Base-by-base conservation (phyloP, 2,888 invertebrate species). In the Axea sp. region DNA sequence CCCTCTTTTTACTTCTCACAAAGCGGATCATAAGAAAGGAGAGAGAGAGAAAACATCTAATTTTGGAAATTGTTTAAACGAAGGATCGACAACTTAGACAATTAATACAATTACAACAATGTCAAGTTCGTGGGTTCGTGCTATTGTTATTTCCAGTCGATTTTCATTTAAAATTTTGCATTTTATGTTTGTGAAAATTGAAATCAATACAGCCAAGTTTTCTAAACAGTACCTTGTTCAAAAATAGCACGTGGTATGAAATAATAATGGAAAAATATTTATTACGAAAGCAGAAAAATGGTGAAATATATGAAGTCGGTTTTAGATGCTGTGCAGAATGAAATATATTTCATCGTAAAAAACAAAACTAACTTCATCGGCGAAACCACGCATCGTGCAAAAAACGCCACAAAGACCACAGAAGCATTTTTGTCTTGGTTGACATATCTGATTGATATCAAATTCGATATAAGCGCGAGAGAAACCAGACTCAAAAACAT, bases 361-460 rank as follows among this genome's bases (percentile, higher is more conserved):
- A 57, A 33, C 14, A 17, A 57, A 57, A 33, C 14, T 17, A 28
- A 65, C 55, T 55, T 37, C 26, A 30, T 55, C 55, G 55, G 35
- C 28, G 39, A 65, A 45, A 39, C 33, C 53, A 22, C 64, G 35
- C 39, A 28, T 33, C 26, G 35, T 22, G 31, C 17, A 37, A 65
- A 65, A 51, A 53, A 19, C 39, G 3, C 17, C 17, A 26, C 35
- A 37, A 19, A 60, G 28, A 19, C 11, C 15, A 51, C 57, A 41
- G 67, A 68, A 59, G 51, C 31, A n/a, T 68, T 37, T 68, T 68
- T 68, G 49, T 33, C 59, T 68, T 51, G 31, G 41, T 39, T 55
- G 57, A 55, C 57, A 57, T 45, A 41, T 59, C 43, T 68, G 67
- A 59, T 68, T 59, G 67, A 68, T 59, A 59, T 47, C 30, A 68